These are phyloP conservation scores for Girardinus metallicus DNA, from an alignment of 2,797 vertebrate species.

Conservation along the genomic window DNA sequence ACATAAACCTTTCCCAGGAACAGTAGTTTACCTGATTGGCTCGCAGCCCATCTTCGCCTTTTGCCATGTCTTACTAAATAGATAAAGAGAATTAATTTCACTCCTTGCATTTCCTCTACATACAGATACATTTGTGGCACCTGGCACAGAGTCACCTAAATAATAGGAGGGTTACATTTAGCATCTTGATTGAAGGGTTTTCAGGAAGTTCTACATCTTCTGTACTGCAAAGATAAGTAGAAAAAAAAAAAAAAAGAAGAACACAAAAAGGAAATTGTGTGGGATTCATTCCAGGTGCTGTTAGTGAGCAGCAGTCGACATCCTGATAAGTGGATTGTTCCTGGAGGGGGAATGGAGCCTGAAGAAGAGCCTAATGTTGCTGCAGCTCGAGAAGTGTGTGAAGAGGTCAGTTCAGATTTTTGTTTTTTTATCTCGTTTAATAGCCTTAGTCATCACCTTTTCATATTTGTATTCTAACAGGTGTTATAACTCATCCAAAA, in stretches of 20 bases:
- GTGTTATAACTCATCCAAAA: neutral
- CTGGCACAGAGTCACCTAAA: neutral
- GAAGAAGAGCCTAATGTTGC: constrained; percentile 95
- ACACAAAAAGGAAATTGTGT: constrained; percentile 2
- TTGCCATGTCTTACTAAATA: constrained; percentile 6
- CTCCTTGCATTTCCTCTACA: neutral
- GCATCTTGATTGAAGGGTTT: neutral
- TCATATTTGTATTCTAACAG: neutral
- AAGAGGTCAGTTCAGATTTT: constrained; percentile 86
- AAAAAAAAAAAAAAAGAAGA: neutral
- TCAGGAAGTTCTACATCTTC: neutral
- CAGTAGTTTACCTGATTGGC: neutral
- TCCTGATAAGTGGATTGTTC: constrained; percentile 98
- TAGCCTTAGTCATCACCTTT: neutral
- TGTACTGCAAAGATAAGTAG: neutral
- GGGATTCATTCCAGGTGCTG: constrained; percentile 85
- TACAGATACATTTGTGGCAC: neutral
- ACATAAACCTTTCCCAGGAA: constrained; percentile 20
- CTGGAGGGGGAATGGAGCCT: constrained; percentile 98
- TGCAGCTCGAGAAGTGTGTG: constrained; percentile 95
- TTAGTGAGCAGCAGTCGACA: constrained; percentile 98
- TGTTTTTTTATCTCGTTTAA: neutral
- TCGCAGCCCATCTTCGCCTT: constrained; percentile 4
- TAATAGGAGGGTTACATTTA: neutral
- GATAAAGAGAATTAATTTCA: neutral